Conservation (phyloP, 64 coral and sea anemone species). For the Stichodactyla helianthus region DNA sequence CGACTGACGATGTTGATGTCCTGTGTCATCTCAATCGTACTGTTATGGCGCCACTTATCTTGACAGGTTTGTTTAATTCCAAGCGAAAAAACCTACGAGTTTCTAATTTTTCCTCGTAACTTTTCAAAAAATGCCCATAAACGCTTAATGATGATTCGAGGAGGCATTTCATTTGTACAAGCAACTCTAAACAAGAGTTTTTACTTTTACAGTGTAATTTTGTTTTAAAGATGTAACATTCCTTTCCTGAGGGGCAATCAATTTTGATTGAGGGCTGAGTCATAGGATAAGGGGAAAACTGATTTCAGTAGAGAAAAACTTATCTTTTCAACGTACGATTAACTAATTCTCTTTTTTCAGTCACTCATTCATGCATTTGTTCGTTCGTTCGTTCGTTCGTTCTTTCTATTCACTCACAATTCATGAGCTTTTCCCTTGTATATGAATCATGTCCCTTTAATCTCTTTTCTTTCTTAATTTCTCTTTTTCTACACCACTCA, state of each 20-base stretch:
- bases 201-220: neutral
- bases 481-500: no score
- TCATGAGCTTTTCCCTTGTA: no score
- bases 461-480: no score
- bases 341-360: neutral
- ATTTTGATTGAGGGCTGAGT: neutral
- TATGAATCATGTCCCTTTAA: no score
- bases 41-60: neutral
- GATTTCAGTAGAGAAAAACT: neutral
- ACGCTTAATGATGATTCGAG: neutral
- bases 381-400: neutral
- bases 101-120: neutral
- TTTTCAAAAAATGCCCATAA: neutral
- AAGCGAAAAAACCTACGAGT: neutral
- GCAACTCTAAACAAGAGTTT: neutral
- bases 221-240: neutral
- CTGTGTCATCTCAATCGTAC: neutral
- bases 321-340: neutral
- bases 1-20: neutral
- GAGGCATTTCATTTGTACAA: conserved; percentile 5
- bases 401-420: no score
- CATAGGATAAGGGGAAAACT: neutral
- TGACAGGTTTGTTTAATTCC: neutral
- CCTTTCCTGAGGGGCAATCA: conserved; percentile 1
- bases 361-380: neutral